Evolutionary conservation across 1,140 invertebrate genomes (phyloP).

Genomic region (Hesperophylax magnus): DNA sequence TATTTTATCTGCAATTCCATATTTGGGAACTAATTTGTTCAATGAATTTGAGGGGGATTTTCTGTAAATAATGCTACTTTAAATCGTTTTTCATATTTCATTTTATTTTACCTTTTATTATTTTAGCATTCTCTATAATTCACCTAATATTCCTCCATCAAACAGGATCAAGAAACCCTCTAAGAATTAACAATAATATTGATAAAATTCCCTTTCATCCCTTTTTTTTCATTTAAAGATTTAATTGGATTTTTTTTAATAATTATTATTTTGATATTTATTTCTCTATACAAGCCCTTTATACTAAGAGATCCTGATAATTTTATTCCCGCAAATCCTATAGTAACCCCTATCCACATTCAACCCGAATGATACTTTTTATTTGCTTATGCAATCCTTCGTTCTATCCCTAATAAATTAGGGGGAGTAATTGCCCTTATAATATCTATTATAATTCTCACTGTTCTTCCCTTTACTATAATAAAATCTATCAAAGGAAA

Average conservation of each 20-base stretch:
- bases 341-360: constrained; percentile 80
- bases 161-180: constrained; percentile 74
- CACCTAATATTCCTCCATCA: constrained; percentile 69
- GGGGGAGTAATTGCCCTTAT: constrained; percentile 78
- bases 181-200: constrained; percentile 73
- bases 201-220: constrained; percentile 76
- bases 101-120: too few relatives aligned
- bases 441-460: constrained; percentile 75
- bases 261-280: constrained; percentile 65
- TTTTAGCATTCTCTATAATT: too few relatives aligned
- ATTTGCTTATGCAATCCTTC: constrained; percentile 83
- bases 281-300: constrained; percentile 71
- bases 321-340: constrained; percentile 78
- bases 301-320: too few relatives aligned
- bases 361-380: constrained; percentile 85
- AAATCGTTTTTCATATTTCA: too few relatives aligned
- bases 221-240: too few relatives aligned
- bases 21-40: too few relatives aligned
- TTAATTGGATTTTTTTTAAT: constrained; percentile 72
- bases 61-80: too few relatives aligned
- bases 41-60: too few relatives aligned
- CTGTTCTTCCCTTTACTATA: constrained; percentile 70
- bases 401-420: constrained; percentile 82
- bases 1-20: too few relatives aligned
- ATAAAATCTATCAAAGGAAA: too few relatives aligned